Evolutionary conservation across 2,888 invertebrate species (phyloP).

Genomic region (Lasioglossum zephyrum): DNA sequence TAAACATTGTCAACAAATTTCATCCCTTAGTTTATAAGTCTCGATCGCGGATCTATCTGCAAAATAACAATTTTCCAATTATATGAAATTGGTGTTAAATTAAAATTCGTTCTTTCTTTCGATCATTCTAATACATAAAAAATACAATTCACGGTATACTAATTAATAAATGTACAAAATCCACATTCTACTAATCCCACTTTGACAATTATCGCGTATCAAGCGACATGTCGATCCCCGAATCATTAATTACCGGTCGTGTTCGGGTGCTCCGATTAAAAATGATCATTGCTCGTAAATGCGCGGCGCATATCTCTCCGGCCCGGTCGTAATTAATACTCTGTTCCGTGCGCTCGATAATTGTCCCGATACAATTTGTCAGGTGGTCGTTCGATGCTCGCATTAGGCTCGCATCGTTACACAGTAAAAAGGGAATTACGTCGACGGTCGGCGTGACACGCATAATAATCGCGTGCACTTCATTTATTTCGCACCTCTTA

Average conservation of each 20-base stretch:
- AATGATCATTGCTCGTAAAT: slow-evolving; percentile 54
- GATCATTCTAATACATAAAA: no score
- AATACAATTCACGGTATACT: no score
- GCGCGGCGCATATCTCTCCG: slow-evolving; percentile 19
- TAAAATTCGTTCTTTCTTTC: no score
- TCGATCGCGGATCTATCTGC: no score
- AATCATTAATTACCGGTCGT: slow-evolving; percentile 35
- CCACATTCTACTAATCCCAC: no score
- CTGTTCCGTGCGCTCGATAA: slow-evolving; percentile 42
- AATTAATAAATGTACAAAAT: no score
- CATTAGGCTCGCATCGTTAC: slow-evolving; percentile 13
- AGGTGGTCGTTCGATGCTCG: slow-evolving; percentile 17
- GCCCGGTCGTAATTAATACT: slow-evolving; percentile 47
- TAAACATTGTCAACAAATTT: no score
- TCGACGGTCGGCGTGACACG: not conserved
- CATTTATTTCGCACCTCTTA: not conserved
- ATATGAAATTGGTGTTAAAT: no score
- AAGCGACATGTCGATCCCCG: slow-evolving; percentile 30
- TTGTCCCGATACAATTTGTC: slow-evolving; percentile 44
- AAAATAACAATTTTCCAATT: no score
- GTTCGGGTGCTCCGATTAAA: slow-evolving; percentile 35
- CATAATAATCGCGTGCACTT: slow-evolving; percentile 9
- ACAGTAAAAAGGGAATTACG: slow-evolving; percentile 23
- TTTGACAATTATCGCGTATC: slow-evolving; percentile 23
- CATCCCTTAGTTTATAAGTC: no score